Percentiles rank a stretch among this genome's conserved stretches.
phyloP scores from a whole-genome alignment of 1,140 invertebrate species.

The Aphaenogaster rudis region DNA sequence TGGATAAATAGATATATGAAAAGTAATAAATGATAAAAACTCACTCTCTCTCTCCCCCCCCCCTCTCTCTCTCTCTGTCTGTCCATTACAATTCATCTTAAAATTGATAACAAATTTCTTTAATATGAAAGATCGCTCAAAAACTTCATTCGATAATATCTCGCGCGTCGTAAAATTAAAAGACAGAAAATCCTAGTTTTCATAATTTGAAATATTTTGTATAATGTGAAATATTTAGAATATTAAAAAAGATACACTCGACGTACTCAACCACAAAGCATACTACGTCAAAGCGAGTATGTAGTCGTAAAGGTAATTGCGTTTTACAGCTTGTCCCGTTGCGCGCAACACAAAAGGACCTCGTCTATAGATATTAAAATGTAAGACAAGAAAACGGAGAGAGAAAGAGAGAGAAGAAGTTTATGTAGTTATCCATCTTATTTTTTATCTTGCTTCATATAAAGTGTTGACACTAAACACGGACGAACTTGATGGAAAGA shows the following conservation, averaged over 20 bases:
- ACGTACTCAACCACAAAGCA: constrained; percentile 44
- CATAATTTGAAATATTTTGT: constrained; percentile 42
- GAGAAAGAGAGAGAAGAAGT: constrained; percentile 5
- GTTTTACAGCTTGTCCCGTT: constrained; percentile 53
- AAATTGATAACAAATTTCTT: constrained; percentile 21
- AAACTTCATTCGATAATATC: neutral
- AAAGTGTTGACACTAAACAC: constrained; percentile 44
- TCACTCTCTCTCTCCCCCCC: neutral
- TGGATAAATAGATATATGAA: neutral
- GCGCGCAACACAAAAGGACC: constrained; percentile 52
- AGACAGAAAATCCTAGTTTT: neutral
- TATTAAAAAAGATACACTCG: constrained; percentile 45
- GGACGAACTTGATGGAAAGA: constrained; percentile 8
- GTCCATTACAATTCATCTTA: neutral
- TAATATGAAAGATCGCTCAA: neutral
- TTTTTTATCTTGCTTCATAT: constrained; percentile 40
- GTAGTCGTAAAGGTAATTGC: constrained; percentile 62
- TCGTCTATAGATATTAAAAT: constrained; percentile 45
- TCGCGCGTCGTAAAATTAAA: neutral
- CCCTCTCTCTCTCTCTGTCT: neutral
- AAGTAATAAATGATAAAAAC: neutral
- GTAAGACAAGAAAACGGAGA: constrained; percentile 15
- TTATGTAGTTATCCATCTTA: constrained; percentile 50
- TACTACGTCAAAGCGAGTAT: constrained; percentile 48
- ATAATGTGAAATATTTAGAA: constrained; percentile 28